Evolutionary conservation across 2,113 vertebrate species (phyloP), one percentile per base, ranked within the genome.

Genomic region (Pachypanchax playfairii): DNA sequence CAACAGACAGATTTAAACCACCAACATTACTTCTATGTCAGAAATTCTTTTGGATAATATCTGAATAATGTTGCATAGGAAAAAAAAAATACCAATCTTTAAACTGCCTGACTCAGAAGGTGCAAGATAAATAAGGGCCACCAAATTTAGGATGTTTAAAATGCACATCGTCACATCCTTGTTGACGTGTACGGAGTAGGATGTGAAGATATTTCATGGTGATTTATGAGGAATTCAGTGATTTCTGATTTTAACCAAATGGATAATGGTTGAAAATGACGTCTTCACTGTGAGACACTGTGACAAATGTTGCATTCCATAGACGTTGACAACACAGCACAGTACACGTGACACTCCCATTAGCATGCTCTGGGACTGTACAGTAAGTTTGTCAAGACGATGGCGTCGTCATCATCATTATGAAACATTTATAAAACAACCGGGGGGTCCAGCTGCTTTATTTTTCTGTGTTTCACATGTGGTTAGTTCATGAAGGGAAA

Each of bases 271-370:
- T 73, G 73, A 65, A 70, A 77, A 82, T 72, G 69, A 77, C 67
- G 70, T 83, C 74, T 72, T 73, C 77, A 85, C 76, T 66, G 76
- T 82, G 70, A 87, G 77, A 84, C 83, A 68, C 75, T 58, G 77
- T 86, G 77, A 89, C 84, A 78, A 79, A 87, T 83, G 83, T 85
- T 82, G 87, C 89, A 91, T 89, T 90, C 88, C 85, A 85, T 82
- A 88, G 60, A 88, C 84, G 50, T 84, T 77, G 85, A 91, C 85
- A 80, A 88, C 84, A 89, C 85, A 86, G 86, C 85, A 90, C 86
- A 83, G 87, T 77, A 89, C 88, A 88, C 58, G 74, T 86, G 80
- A 85, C 80, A 74, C 76, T 87, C 81, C 81, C 85, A 86, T 79
- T 73, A 79, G 75, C 83, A 88, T 90, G 85, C 87, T 87, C 59